A percentile compares a stretch with the other conserved stretches of the same genome.
Evolutionary conservation across 2,113 vertebrate genomes (phyloP).

Genomic region (Gnathonemus longibarbis): DNA sequence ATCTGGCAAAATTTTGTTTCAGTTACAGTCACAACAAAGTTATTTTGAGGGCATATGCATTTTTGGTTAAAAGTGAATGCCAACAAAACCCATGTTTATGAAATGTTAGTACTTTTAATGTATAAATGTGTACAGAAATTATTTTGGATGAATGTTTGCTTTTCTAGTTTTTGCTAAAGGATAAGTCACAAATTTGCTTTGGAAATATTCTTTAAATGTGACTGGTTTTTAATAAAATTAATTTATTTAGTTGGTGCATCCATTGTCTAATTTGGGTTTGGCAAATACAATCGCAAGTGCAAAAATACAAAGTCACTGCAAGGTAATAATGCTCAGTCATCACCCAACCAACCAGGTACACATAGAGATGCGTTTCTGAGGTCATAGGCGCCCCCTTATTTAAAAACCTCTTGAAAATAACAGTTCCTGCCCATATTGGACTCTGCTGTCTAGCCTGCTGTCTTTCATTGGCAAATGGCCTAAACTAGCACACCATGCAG

Average conservation of each 20-base stretch:
- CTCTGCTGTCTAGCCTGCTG: neutral
- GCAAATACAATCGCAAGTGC: neutral
- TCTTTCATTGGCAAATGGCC: no score
- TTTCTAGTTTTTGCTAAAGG: slow-evolving; percentile 15
- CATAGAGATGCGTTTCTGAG: neutral
- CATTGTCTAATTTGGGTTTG: neutral
- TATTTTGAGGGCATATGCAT: neutral
- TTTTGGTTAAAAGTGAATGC: neutral
- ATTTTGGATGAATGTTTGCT: neutral
- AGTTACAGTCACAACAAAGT: neutral
- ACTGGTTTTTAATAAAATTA: slow-evolving; percentile 51
- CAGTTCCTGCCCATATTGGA: neutral
- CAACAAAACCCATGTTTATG: neutral
- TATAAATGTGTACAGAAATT: slow-evolving; percentile 14
- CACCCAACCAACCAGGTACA: neutral
- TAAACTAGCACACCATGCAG: no score
- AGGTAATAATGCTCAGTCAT: neutral
- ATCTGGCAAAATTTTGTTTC: neutral
- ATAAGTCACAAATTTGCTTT: slow-evolving; percentile 6
- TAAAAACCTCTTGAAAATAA: neutral
- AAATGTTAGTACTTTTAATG: neutral
- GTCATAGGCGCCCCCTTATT: neutral
- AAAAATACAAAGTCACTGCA: neutral
- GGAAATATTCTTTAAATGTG: slow-evolving; percentile 25
- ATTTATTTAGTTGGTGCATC: slow-evolving; percentile 37